Percentiles rank a stretch among this genome's conserved stretches.
Evolutionary conservation across 2,113 vertebrate species (phyloP).

Genomic region (Sisor rabdophorus): DNA sequence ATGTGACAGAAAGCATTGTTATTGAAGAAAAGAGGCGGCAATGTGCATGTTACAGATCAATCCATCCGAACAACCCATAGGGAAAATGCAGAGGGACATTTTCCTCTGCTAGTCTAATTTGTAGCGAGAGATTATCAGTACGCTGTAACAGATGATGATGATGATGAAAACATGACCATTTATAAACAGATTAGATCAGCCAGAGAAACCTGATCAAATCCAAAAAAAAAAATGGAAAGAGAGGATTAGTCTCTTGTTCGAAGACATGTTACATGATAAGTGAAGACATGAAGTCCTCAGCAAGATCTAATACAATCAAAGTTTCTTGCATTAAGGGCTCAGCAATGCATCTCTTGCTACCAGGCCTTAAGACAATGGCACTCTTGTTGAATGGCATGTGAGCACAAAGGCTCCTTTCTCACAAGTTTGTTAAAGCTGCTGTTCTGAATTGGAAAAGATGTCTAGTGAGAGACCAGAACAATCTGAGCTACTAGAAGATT

Average conservation of each 20-base stretch:
- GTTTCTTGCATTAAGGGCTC: constrained; percentile 65
- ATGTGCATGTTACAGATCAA: constrained; percentile 37
- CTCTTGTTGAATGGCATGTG: constrained; percentile 69
- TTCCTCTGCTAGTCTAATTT: constrained; percentile 9
- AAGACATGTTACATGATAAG: constrained; percentile 52
- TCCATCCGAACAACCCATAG: constrained; percentile 29
- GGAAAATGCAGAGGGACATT: constrained; percentile 7
- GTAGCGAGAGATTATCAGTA: background rate
- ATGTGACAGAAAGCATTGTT: constrained; percentile 26
- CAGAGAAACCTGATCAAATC: background rate
- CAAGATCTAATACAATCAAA: constrained; percentile 61
- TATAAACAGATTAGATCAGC: background rate
- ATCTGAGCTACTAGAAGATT: constrained; percentile 44
- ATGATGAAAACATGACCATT: background rate
- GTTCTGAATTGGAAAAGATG: constrained; percentile 60
- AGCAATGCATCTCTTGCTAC: constrained; percentile 63
- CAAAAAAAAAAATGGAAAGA: background rate
- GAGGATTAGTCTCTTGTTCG: background rate
- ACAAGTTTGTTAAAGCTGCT: constrained; percentile 75
- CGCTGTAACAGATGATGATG: background rate
- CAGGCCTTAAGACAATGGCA: constrained; percentile 71
- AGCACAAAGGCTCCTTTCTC: constrained; percentile 79
- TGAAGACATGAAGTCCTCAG: constrained; percentile 69
- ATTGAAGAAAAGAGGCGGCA: constrained; percentile 6
- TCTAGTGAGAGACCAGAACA: constrained; percentile 49